phyloP scores from a whole-genome alignment of 2,113 vertebrate genomes.

The Syrrhaptes paradoxus region DNA sequence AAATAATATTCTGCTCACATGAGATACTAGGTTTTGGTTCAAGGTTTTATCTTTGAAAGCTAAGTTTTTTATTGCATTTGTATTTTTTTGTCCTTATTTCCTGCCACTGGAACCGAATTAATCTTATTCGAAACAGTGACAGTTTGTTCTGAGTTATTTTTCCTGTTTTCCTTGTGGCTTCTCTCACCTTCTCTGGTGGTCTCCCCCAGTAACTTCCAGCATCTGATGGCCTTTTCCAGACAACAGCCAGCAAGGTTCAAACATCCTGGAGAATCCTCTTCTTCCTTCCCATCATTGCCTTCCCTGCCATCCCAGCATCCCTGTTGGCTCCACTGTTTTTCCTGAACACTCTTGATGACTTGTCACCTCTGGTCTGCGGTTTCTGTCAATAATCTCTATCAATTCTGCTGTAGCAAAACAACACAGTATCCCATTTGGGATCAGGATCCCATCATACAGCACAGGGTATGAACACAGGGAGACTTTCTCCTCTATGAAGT shows the following conservation, averaged over 20 bases:
- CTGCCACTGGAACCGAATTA: neutral
- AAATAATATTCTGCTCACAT: neutral
- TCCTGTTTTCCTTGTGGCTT: neutral
- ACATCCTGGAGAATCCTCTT: neutral
- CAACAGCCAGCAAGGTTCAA: neutral
- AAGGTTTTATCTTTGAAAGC: neutral
- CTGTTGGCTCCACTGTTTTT: neutral
- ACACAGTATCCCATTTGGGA: neutral
- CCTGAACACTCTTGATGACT: neutral
- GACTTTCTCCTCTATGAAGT: neutral
- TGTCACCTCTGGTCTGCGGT: neutral
- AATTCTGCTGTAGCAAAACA: neutral
- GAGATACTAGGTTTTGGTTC: neutral
- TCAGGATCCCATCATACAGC: neutral
- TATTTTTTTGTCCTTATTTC: conserved; percentile 16
- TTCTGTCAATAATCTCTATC: neutral
- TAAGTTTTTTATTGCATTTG: neutral
- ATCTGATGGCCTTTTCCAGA: neutral
- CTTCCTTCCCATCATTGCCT: neutral
- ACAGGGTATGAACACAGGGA: neutral
- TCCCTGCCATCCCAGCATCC: neutral
- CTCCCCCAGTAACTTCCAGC: neutral
- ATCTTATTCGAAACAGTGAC: neutral
- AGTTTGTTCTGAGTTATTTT: neutral
- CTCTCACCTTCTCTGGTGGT: neutral